Evolutionary conservation across 2,113 vertebrate genomes (phyloP), one percentile per base, ranked within the genome.

Genomic region (Menidia beryllina): DNA sequence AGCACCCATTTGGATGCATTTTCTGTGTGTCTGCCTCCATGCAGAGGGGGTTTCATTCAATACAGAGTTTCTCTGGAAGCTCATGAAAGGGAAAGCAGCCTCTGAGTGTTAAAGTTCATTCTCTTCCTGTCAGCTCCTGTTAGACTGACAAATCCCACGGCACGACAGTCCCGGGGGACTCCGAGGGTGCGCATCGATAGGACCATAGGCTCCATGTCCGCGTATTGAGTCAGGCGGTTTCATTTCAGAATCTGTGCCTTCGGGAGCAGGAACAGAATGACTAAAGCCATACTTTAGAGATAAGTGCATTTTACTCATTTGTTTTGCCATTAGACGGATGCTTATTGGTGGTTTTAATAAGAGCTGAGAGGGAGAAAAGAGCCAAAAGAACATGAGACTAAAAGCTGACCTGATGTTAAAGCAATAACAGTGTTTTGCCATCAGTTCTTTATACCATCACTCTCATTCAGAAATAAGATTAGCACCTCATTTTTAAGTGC

Each of bases 61-160:
- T 68, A 12, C 70, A 59, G 56, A 74, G 58, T 70, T 79, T 45
- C 62, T 81, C 50, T 77, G 68, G 75, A 78, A 82, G 72, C 77
- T 79, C 85, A 88, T 89, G 81, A 89, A 85, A 86, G 85, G 62
- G 64, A 83, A 86, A 86, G 72, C 70, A 77, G 81, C 56, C 79
- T 65, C 52, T 2, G 60, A 79, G 36, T 69, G 86, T 87, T 80
- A 66, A 82, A 84, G 79, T 82, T 85, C 77, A 79, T 78, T 86
- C 75, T 86, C 55, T 49, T 41, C 59, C 62, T 68, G 87, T 80
- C 86, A 54, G 75, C 47, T 83, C 75, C 71, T 48, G 25, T 86
- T 86, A 75, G 55, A 59, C 85, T 86, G 84, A 90, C 73, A 75
- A 82, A 78, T 83, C 82, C 70, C 82, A 57, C 41, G 0, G 49